Conservation (phyloP, 2,888 invertebrate species). For the Blomia tropicalis region DNA sequence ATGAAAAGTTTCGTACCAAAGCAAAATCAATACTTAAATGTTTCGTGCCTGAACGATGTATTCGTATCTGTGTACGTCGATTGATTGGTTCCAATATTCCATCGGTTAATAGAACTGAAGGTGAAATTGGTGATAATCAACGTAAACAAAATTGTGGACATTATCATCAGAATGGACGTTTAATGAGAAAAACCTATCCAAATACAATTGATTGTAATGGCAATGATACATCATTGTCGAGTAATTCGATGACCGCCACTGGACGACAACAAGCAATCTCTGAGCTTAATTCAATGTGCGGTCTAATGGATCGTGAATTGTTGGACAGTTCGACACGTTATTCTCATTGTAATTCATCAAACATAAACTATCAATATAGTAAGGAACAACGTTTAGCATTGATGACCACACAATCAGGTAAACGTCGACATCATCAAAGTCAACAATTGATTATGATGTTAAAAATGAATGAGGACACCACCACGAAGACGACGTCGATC, state of each 20-base stretch:
- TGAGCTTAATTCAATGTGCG: conserved; percentile 10
- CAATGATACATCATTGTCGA: not conserved
- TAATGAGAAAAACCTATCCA: not conserved
- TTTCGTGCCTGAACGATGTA: not conserved
- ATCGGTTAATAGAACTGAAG: not conserved
- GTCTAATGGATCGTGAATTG: not conserved
- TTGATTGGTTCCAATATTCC: not conserved
- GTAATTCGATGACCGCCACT: not conserved
- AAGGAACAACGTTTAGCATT: conserved; percentile 9
- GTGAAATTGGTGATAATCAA: too few species aligned
- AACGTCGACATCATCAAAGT: not conserved
- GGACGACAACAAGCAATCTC: conserved; percentile 8
- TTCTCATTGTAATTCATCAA: not conserved
- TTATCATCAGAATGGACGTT: not conserved
- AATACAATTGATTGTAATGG: not conserved
- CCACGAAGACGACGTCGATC: conserved; percentile 4
- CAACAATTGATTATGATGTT: conserved; percentile 12
- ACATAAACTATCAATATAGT: not conserved
- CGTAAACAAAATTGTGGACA: too few species aligned
- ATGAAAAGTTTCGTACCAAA: conserved; percentile 1
- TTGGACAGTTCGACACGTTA: not conserved
- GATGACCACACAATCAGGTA: conserved; percentile 5
- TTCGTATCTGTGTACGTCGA: not conserved
- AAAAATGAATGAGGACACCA: not conserved
- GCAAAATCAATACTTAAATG: not conserved